A percentile compares a stretch with the other conserved stretches of the same genome.
phyloP scores from a whole-genome alignment of 2,888 invertebrate genomes.

The Leptinotarsa tumamoca region DNA sequence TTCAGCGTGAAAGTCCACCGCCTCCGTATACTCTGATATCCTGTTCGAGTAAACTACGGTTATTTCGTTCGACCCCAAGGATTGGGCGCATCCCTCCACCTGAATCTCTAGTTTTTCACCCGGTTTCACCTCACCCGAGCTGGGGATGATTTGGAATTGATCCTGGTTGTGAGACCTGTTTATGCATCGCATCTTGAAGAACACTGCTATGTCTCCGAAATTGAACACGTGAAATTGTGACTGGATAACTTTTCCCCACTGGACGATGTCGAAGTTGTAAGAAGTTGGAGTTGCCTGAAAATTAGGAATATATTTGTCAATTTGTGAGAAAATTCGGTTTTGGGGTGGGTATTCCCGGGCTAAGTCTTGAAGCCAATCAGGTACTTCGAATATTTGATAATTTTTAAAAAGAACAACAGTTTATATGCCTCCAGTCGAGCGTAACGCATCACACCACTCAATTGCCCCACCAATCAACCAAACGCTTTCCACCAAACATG shows the following conservation, averaged over 20 bases:
- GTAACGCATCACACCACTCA: too few relatives aligned
- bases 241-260: constrained; percentile 54
- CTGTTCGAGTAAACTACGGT: constrained; percentile 60
- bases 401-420: too few relatives aligned
- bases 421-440: too few relatives aligned
- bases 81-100: constrained; percentile 56
- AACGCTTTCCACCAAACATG: too few relatives aligned
- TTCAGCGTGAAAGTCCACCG: constrained; percentile 36
- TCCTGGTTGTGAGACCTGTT: constrained; percentile 30
- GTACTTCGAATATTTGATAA: too few relatives aligned
- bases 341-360: too few relatives aligned
- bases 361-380: too few relatives aligned
- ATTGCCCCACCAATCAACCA: too few relatives aligned
- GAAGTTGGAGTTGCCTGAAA: constrained; percentile 64
- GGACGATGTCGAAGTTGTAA: constrained; percentile 58
- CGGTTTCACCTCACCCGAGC: constrained; percentile 50
- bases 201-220: constrained; percentile 63
- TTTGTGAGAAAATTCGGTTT: too few relatives aligned
- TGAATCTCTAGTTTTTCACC: constrained; percentile 55
- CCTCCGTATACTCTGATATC: constrained; percentile 48
- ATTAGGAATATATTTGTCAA: constrained; percentile 8
- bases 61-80: constrained; percentile 58
- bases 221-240: constrained; percentile 64
- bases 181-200: constrained; percentile 57
- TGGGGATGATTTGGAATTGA: constrained; percentile 36